These are phyloP conservation scores for Eptesicus fuscus DNA, from an alignment of 2,113 vertebrate species.

Conservation along the genomic window DNA sequence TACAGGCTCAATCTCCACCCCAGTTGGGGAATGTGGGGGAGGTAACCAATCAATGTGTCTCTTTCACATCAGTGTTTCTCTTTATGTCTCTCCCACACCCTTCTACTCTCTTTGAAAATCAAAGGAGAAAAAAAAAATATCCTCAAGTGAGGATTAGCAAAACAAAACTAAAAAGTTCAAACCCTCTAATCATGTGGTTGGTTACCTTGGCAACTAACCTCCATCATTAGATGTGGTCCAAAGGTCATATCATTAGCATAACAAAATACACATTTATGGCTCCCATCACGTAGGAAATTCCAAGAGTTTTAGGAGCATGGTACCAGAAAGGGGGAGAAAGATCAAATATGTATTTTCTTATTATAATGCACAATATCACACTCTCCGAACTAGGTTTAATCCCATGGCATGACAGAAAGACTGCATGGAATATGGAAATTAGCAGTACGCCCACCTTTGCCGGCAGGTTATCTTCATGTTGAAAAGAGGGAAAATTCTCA, in stretches of 20 bases:
- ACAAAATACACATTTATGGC: background rate
- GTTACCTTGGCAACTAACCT: background rate
- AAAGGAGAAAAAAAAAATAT: too few species aligned
- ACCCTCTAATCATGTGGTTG: background rate
- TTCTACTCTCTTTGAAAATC: too few species aligned
- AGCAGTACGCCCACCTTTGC: background rate
- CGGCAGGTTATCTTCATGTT: background rate
- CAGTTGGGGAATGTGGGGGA: too few species aligned
- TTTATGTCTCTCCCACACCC: too few species aligned
- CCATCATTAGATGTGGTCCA: background rate
- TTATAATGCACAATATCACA: background rate
- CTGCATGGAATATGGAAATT: background rate
- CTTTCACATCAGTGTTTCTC: too few species aligned
- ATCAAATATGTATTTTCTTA: background rate
- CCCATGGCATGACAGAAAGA: background rate
- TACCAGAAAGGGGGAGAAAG: background rate
- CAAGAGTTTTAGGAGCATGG: background rate
- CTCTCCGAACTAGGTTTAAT: background rate
- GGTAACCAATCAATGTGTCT: too few species aligned
- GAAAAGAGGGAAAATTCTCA: background rate
- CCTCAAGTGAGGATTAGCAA: too few species aligned
- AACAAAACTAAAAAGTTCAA: background rate
- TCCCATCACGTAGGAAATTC: background rate
- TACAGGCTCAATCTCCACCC: too few species aligned
- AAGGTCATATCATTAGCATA: background rate